Base-by-base conservation (phyloP, 2,888 invertebrate genomes). In the Oscheius sp. region DNA sequence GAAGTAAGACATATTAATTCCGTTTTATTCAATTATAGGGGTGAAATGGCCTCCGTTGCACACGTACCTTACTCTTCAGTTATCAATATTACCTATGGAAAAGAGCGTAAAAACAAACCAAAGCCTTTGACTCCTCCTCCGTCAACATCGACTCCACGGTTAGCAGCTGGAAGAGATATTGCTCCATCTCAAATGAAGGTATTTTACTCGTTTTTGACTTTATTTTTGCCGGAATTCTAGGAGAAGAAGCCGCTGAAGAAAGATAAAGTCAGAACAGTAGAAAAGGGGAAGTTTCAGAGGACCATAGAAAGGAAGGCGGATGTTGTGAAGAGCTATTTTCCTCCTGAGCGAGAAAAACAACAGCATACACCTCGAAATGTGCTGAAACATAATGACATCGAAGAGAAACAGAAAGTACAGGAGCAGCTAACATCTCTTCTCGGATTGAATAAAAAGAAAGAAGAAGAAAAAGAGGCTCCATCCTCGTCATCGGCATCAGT, bases 1-100 rank as follows among this genome's bases (percentile, higher is more conserved):
- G 12, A 81, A 90, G 20, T 89, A 90, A 86, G 44, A 12, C 17
- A 2, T 32, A 22, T 20, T 44, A 14, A 12, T 28, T 47, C 17
- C 2, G 9, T 20, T 6, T 33, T 2, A 20, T 20, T 22, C 14
- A 20, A 22, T 62, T 20, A 32, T 66, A 36, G 70, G 56, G 22
- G 71, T 62, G 57, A n/a, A 0, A 9, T 49, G 17, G 36, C 68
- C 2, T 64, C 68, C 0, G 70, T 73, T 14, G 65, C 57, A n/a
- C 67, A 71, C n/a, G 54, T 78, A n/a, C 70, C 74, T 8, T 49
- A 63, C 17, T 44, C 64, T 12, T 32, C 70, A 9, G 67, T 80
- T 2, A 65, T 80, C 36, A 80, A 80, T 51, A 54, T 76, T 3
- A 77, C 77, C 0, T 76, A 54, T 51, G 77, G 72, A 12, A 36